Evolutionary conservation across 2,888 invertebrate species (phyloP).

Genomic region (Pyralis farinalis): DNA sequence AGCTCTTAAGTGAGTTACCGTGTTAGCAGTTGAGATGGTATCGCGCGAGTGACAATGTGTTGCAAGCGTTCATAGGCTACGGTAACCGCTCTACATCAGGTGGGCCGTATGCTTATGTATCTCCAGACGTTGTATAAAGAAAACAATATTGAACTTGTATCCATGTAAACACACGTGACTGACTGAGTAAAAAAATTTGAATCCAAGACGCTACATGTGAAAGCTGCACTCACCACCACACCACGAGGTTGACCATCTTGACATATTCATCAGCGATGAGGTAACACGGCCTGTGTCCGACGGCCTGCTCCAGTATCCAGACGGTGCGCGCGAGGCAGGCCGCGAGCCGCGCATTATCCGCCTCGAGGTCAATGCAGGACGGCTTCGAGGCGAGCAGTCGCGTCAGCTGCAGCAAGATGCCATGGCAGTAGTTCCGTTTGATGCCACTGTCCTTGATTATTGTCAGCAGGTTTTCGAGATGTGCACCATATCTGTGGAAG

Average conservation of each 20-base stretch:
- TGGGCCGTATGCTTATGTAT: too few species aligned
- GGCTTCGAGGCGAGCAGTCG: slow-evolving; percentile 41
- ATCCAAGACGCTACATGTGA: too few species aligned
- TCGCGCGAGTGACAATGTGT: too few species aligned
- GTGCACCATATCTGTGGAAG: slow-evolving; percentile 35
- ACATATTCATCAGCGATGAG: slow-evolving; percentile 49
- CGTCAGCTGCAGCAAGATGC: slow-evolving; percentile 79
- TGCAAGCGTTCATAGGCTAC: too few species aligned
- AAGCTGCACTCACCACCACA: slow-evolving; percentile 53
- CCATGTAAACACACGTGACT: too few species aligned
- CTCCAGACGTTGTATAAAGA: too few species aligned
- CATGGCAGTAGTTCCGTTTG: slow-evolving; percentile 83
- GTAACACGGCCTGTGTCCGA: slow-evolving; percentile 36
- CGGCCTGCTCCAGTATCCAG: slow-evolving; percentile 40
- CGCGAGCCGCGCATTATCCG: not conserved
- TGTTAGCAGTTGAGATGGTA: too few species aligned
- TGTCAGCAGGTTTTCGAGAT: slow-evolving; percentile 36
- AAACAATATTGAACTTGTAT: too few species aligned
- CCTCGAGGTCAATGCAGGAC: slow-evolving; percentile 19
- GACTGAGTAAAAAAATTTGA: too few species aligned
- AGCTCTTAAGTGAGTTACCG: too few species aligned
- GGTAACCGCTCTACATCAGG: too few species aligned
- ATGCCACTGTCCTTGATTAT: slow-evolving; percentile 32
- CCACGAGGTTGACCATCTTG: slow-evolving; percentile 43
- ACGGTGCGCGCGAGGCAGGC: slow-evolving; percentile 9